These are phyloP conservation scores for Drosophila repletoides DNA, from an alignment of 1,140 invertebrate genomes.

Conservation along the genomic window DNA sequence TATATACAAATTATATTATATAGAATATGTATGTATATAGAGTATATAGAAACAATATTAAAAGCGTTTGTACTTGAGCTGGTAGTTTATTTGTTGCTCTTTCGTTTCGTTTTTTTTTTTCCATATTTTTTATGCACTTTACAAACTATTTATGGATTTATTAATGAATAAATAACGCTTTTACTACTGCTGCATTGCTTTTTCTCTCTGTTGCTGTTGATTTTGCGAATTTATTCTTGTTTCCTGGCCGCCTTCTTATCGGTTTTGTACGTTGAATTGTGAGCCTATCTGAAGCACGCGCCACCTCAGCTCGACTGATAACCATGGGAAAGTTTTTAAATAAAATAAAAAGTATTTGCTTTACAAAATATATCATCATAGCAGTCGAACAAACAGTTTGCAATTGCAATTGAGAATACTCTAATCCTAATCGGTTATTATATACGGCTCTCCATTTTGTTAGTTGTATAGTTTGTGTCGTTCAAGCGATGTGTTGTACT, in stretches of 20 bases:
- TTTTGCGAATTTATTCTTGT: background rate
- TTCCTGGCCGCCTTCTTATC: slow-evolving; percentile 4
- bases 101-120: slow-evolving; percentile 14
- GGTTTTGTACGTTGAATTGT: slow-evolving; percentile 4
- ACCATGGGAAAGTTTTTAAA: slow-evolving; percentile 21
- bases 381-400: slow-evolving; percentile 6
- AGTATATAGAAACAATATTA: background rate
- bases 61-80: background rate
- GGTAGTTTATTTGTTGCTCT: slow-evolving; percentile 17
- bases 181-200: slow-evolving; percentile 13
- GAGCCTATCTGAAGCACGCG: slow-evolving; percentile 1
- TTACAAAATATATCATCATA: slow-evolving; percentile 30
- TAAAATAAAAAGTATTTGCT: too few relatives aligned
- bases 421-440: background rate
- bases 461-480: slow-evolving; percentile 3
- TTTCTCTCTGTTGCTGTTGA: background rate
- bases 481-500: slow-evolving; percentile 35
- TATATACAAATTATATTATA: background rate
- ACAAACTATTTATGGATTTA: slow-evolving; percentile 34
- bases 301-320: slow-evolving; percentile 14
- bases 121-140: slow-evolving; percentile 28
- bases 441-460: background rate
- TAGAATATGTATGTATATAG: background rate
- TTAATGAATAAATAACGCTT: slow-evolving; percentile 41
- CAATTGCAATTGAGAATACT: slow-evolving; percentile 9